phyloP scores from a whole-genome alignment of 2,888 invertebrate species.

The Tetanocera ferruginea region DNA sequence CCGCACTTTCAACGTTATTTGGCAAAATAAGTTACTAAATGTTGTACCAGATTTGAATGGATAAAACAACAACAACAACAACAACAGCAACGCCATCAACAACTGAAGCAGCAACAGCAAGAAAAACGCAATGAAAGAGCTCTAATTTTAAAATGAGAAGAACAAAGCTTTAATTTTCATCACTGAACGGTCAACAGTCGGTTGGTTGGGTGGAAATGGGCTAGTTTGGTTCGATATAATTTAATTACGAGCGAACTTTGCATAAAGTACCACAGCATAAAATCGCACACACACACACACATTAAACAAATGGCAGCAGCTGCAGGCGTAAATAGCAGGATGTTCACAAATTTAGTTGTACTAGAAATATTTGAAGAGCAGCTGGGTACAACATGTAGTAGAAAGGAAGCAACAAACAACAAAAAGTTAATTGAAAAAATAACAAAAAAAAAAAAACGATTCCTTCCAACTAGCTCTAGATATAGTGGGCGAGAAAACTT shows the following conservation, averaged over 20 bases:
- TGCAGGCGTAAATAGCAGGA: too few relatives aligned
- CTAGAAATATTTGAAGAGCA: too few relatives aligned
- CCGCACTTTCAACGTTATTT: not conserved
- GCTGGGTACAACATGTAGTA: too few relatives aligned
- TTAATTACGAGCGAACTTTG: not conserved
- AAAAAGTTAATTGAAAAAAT: not conserved
- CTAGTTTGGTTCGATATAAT: not conserved
- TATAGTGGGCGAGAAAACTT: not conserved
- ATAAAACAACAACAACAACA: not conserved
- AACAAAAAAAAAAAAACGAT: not conserved
- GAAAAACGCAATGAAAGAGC: not conserved
- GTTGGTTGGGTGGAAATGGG: not conserved
- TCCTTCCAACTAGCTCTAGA: not conserved
- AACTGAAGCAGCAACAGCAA: not conserved
- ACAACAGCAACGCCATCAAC: not conserved
- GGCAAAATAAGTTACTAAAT: not conserved
- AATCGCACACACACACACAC: not conserved
- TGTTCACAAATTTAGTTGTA: too few relatives aligned
- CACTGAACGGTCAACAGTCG: not conserved
- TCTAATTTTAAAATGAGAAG: not conserved
- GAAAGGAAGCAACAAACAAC: not conserved
- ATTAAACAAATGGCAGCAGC: too few relatives aligned
- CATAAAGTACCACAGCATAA: not conserved
- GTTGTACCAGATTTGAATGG: not conserved
- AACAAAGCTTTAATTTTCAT: not conserved